Conservation (phyloP, 2,888 invertebrate species). For the Trissoscelio sp. region DNA sequence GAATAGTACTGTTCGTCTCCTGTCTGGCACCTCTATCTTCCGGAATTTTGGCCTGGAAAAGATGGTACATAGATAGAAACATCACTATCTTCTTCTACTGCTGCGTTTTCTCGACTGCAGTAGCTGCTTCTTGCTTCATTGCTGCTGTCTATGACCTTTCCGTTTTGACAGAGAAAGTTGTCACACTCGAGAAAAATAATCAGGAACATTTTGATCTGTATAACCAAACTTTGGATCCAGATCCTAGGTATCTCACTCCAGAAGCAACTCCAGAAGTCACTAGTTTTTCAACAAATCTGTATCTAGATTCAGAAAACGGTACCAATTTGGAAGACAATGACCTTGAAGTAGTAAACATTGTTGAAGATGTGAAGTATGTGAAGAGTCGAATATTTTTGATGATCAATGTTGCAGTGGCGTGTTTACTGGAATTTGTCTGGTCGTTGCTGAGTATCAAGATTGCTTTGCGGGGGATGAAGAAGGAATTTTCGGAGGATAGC, state of each 20-base stretch:
- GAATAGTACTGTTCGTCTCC: conserved; percentile 73
- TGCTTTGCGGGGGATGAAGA: conserved; percentile 87
- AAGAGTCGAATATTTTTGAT: conserved; percentile 83
- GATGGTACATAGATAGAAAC: conserved; percentile 88
- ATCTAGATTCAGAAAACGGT: conserved; percentile 22
- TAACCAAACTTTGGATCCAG: conserved; percentile 12
- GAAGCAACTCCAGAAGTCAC: no score
- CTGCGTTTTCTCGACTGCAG: conserved; percentile 85
- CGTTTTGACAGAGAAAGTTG: conserved; percentile 75
- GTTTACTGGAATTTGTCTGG: conserved; percentile 86
- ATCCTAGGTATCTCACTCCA: background rate
- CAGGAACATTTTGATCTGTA: background rate
- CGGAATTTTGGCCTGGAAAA: conserved; percentile 86
- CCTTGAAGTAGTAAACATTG: background rate
- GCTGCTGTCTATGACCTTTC: conserved; percentile 83
- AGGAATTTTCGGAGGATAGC: conserved; percentile 73
- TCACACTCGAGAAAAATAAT: background rate
- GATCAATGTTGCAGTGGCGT: conserved; percentile 86
- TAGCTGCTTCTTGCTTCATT: conserved; percentile 84
- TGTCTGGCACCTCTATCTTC: conserved; percentile 80
- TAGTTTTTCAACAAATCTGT: no score
- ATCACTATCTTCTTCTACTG: conserved; percentile 87
- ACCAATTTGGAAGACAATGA: background rate
- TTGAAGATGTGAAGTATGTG: background rate
- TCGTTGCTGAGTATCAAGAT: conserved; percentile 86